Percentiles rank a stretch among this genome's conserved stretches.
These are phyloP conservation scores for Galeopterus variegatus DNA, from an alignment of 2,113 vertebrate species.

Conservation along the genomic window DNA sequence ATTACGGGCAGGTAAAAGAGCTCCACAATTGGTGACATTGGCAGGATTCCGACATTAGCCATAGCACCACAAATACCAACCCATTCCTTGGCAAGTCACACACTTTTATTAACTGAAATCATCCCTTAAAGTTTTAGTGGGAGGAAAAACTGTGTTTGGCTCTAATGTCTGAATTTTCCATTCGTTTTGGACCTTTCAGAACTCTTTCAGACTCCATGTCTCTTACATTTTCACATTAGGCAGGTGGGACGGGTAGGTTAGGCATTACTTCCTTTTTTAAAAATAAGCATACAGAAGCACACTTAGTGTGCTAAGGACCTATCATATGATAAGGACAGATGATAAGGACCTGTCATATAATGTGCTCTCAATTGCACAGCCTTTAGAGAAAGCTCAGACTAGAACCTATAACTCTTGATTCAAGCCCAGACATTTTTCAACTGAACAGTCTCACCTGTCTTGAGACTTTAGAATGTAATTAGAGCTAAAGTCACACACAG, in stretches of 20 bases:
- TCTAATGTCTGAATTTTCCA: constrained; percentile 26
- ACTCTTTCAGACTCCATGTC: not conserved
- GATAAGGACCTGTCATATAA: not conserved
- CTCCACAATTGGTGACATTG: no score
- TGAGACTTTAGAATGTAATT: not conserved
- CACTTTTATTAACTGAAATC: constrained; percentile 78
- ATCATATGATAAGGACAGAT: not conserved
- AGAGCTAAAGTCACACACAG: not conserved
- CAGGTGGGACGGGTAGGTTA: not conserved
- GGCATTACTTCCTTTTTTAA: not conserved
- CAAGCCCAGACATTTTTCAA: not conserved
- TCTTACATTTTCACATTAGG: not conserved
- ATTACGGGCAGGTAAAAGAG: no score
- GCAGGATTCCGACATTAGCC: no score
- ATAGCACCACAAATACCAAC: constrained; percentile 32
- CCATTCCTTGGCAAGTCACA: constrained; percentile 73
- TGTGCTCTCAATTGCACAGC: not conserved
- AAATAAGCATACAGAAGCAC: not conserved
- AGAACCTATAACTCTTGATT: not conserved
- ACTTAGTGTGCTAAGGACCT: not conserved
- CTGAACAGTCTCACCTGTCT: not conserved
- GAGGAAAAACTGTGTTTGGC: not conserved
- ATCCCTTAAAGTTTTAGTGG: constrained; percentile 1
- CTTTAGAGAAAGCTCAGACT: not conserved
- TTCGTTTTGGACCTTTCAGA: constrained; percentile 27